Evolutionary conservation across 2,113 vertebrate genomes (phyloP).

Genomic region (Dasyurus viverrinus): DNA sequence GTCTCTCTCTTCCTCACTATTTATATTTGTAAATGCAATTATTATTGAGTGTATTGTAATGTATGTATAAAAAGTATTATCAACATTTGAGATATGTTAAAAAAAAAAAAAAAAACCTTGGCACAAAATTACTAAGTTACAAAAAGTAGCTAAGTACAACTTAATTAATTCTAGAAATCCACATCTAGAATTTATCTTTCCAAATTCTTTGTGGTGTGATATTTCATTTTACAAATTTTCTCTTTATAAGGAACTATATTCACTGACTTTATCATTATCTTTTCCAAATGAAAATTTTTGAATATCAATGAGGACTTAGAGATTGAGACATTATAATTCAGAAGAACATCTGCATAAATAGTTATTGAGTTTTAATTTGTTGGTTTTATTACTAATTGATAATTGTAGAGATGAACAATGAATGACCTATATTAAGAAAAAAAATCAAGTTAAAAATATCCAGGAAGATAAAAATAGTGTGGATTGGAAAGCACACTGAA

Average conservation of each 20-base stretch:
- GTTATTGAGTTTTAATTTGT: not conserved
- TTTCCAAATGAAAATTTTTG: not conserved
- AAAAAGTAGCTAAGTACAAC: not conserved
- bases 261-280: not conserved
- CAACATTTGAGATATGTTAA: not conserved
- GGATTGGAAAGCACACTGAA: not conserved
- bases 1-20: not conserved
- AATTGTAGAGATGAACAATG: not conserved
- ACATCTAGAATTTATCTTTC: not conserved
- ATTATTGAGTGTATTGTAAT: not conserved
- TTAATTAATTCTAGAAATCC: not conserved
- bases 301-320: not conserved
- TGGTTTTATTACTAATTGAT: not conserved
- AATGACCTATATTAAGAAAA: not conserved
- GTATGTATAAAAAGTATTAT: not conserved
- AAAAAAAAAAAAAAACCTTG: not conserved
- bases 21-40: not conserved
- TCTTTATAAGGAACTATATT: not conserved
- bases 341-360: not conserved
- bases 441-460: not conserved
- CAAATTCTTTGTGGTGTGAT: not conserved
- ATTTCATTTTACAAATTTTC: not conserved
- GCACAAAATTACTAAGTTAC: not conserved
- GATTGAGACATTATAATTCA: not conserved
- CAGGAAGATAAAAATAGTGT: not conserved